Evolutionary conservation across 1,140 invertebrate genomes (phyloP), one percentile per base, ranked within the genome.

Genomic region (Portunus trituberculatus): DNA sequence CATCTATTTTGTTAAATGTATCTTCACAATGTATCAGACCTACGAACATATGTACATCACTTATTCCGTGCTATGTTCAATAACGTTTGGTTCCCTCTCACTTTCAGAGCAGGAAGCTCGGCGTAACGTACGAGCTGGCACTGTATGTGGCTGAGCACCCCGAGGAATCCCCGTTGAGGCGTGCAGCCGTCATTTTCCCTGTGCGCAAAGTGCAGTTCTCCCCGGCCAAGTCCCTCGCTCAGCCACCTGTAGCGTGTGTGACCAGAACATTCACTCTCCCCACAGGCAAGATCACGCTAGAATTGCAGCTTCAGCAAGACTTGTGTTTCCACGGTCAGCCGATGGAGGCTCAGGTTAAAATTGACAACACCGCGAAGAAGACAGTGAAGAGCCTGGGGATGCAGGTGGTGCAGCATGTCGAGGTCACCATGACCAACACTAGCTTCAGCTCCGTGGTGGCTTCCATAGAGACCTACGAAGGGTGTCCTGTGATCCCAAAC

Each of bases 311-410:
- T 20, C 99, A 99, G 97, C 99, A 99, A 97, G 98, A 99, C 95
- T 98, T 98, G 96, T 99, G 99, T 97, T 98, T 99, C 97, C 99
- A 99, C 97, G 99, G 99, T 0, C 99, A 99, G 97, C 98, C 98
- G 96, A 98, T 99, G 95, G 52, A 89, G 0, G 98, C 98, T 76
- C 98, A 98, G 93, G 97, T 99, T 25, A 98, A 98, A 96, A 97
- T 99, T 84, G 98, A 98, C 67, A 99, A 99, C 97, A 98, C 98
- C 97, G 99, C 98, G 6, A 98, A 98, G 96, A 99, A 99, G 97
- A 98, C 98, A 0, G 98, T 99, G 1, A 98, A 98, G 96, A 98
- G 98, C 96, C 98, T 99, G 96, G 98, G 98, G 97, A 95, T 98
- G 83, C 98, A 98, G 97, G 98, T 99, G 0, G 98, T 99, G 10